Evolutionary conservation across 1,140 invertebrate genomes (phyloP).

Genomic region (Drosophila melanogaster): Release_6_plus_ISO1_MT NT_033779.5:9259501-9260000

Average conservation of each 20-base stretch:
- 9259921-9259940: not conserved
- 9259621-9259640: conserved; percentile 62
- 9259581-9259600: conserved; percentile 71
- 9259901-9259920: not conserved
- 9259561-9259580: conserved; percentile 12
- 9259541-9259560: conserved; percentile 2
- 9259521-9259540: conserved; percentile 40
- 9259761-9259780: conserved; percentile 26
- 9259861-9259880: too few species aligned
- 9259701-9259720: conserved; percentile 47
- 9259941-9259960: too few species aligned
- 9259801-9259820: conserved; percentile 12
- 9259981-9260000: not conserved
- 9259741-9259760: conserved; percentile 64
- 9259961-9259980: not conserved
- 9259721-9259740: conserved; percentile 75
- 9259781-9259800: conserved; percentile 8
- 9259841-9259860: conserved; percentile 46
- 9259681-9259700: conserved; percentile 56
- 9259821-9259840: conserved; percentile 52
- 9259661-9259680: conserved; percentile 26
- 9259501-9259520: conserved; percentile 60
- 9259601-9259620: conserved; percentile 72
- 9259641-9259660: conserved; percentile 18
- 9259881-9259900: too few species aligned